These are phyloP conservation scores for Haemorhous mexicanus DNA, from an alignment of 2,113 vertebrate genomes.

Conservation along the genomic window DNA sequence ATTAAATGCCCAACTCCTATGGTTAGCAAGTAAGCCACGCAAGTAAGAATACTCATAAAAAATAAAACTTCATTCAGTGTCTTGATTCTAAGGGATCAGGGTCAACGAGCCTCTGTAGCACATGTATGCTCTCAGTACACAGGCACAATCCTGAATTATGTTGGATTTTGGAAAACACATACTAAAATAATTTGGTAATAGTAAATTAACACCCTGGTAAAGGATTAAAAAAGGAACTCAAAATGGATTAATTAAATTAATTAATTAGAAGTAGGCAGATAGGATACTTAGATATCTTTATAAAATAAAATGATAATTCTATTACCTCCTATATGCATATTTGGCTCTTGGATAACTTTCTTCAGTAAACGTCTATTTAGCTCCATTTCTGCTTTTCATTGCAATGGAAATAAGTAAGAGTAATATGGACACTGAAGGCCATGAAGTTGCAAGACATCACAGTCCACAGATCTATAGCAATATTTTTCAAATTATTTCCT, in stretches of 20 bases:
- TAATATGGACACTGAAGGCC: neutral
- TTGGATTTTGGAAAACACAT: neutral
- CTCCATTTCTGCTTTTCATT: neutral
- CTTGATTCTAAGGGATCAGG: slow-evolving; percentile 12
- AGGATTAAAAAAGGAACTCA: neutral
- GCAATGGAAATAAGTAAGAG: neutral
- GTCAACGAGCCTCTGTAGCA: slow-evolving; percentile 14
- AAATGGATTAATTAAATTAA: neutral
- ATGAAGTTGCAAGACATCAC: fast-evolving
- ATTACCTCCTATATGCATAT: neutral
- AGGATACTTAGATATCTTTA: neutral
- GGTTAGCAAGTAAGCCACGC: slow-evolving; percentile 54
- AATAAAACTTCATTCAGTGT: slow-evolving; percentile 50
- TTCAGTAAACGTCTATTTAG: neutral
- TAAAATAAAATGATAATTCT: neutral
- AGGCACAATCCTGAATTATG: neutral
- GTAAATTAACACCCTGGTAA: neutral
- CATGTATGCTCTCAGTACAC: neutral
- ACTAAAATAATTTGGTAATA: neutral
- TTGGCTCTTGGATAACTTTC: neutral
- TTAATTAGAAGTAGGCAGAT: neutral
- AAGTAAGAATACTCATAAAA: slow-evolving; percentile 46
- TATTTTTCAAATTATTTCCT: neutral
- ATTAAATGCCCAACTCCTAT: slow-evolving; percentile 69
- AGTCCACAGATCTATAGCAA: neutral